Conservation (phyloP, 1,140 invertebrate species). For the Atopsyche davidsoni region DNA sequence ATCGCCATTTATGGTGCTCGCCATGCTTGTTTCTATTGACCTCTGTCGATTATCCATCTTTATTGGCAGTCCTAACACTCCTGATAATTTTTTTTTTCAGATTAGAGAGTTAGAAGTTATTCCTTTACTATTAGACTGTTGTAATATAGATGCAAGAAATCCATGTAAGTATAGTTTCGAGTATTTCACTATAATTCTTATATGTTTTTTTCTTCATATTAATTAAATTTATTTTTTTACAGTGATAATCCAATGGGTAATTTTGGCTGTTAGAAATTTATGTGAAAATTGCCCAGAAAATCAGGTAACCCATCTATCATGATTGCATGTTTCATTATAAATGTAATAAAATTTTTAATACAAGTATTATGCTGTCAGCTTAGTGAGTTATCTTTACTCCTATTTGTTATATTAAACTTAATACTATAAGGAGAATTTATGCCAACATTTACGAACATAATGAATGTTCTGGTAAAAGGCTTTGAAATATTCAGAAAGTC, state of each 20-base stretch:
- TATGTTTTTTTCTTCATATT: conserved; percentile 20
- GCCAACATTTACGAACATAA: no score
- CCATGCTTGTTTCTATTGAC: no score
- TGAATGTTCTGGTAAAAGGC: no score
- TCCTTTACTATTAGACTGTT: conserved; percentile 68
- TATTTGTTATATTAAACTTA: no score
- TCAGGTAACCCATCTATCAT: conserved; percentile 43
- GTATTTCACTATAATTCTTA: neutral
- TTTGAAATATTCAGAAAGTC: no score
- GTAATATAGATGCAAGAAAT: conserved; percentile 76
- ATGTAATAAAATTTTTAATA: no score
- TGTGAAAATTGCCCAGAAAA: conserved; percentile 68
- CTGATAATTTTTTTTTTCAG: conserved; percentile 35
- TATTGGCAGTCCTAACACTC: no score
- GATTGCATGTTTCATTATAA: conserved; percentile 9
- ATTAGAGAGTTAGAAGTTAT: conserved; percentile 61
- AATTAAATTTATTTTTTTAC: conserved; percentile 28
- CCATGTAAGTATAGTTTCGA: conserved; percentile 62
- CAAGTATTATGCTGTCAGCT: no score
- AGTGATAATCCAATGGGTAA: conserved; percentile 76
- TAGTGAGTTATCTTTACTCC: no score
- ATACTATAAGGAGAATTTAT: no score
- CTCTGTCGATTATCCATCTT: no score
- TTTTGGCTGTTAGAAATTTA: conserved; percentile 68
- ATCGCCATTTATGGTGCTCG: no score